These are phyloP conservation scores for Tetramorium alpestre DNA, from an alignment of 1,140 invertebrate species.

Conservation along the genomic window DNA sequence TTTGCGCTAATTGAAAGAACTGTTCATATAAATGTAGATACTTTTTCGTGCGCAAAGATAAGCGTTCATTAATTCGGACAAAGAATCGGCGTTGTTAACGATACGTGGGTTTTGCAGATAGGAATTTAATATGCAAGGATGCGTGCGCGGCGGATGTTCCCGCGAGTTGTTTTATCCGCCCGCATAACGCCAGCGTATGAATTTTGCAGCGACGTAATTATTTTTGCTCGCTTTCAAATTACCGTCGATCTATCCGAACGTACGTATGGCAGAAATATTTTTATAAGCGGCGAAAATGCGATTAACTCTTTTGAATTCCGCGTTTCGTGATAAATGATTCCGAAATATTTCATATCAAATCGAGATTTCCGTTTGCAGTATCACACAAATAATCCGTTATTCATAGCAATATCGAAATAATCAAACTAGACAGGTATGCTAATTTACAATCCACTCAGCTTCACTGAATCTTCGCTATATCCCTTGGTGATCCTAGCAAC, in stretches of 20 bases:
- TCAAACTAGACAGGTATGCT: background rate
- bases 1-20: conserved; percentile 12
- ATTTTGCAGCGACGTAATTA: conserved; percentile 49
- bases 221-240: conserved; percentile 42
- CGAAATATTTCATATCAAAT: background rate
- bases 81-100: conserved; percentile 41
- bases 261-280: conserved; percentile 25
- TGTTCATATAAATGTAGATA: background rate
- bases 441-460: conserved; percentile 45
- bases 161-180: conserved; percentile 41
- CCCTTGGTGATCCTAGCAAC: conserved; percentile 36
- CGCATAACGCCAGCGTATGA: conserved; percentile 28
- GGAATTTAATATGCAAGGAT: conserved; percentile 53
- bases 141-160: conserved; percentile 24
- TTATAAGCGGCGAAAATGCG: conserved; percentile 2
- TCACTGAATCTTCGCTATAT: conserved; percentile 31
- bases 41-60: conserved; percentile 19
- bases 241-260: conserved; percentile 17
- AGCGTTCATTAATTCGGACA: conserved; percentile 45
- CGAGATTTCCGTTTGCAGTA: background rate
- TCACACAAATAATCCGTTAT: background rate
- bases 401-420: conserved; percentile 57
- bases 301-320: conserved; percentile 23
- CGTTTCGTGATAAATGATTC: background rate
- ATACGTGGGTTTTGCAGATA: conserved; percentile 39